Base-by-base conservation (phyloP, 2,797 vertebrate genomes). In the Poecilia gillii region DNA sequence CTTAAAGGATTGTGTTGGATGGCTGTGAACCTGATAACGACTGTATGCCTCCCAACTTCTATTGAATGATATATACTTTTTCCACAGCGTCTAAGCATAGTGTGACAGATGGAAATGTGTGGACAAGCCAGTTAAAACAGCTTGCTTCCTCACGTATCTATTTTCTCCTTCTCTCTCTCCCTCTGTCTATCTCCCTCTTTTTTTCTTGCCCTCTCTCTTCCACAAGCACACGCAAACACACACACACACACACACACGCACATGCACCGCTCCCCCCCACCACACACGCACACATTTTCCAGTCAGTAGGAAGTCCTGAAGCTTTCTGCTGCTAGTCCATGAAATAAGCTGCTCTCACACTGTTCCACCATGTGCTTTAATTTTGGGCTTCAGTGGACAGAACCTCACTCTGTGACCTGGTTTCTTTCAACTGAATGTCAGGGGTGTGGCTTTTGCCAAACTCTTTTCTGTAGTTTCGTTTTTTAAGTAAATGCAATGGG, bases 331-430 rank as follows among this genome's bases (percentile, higher is more conserved):
- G 85, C 85, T 87, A 89, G 93, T 82, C 94, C 93, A 94, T 95
- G 94, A 95, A 95, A 95, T 95, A 92, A 93, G 92, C 90, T 91
- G 87, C 90, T 93, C 90, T 88, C 91, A 85, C 89, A 89, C 81
- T 88, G 91, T 93, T 93, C 89, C 90, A 92, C 90, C 85, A 85
- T 91, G 90, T 91, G 88, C 92, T 94, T 94, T 92, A 89, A 94
- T 94, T 94, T 93, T 90, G 90, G 87, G 94, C 94, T 94, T 85
- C 93, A 92, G 73, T 92, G 93, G 88, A 89, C 92, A 91, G 90
- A 91, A 91, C 86, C 83, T 86, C 79, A 82, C 83, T 88, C 77
- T 85, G 85, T 92, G 93, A 94, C 91, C 90, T 74, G 79, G 75
- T 89, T 89, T 92, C 79, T 89, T 79, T 87, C 79, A 81, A 64